Base-by-base conservation (phyloP, 2,888 invertebrate genomes). In the Scaptomyza polygonia region DNA sequence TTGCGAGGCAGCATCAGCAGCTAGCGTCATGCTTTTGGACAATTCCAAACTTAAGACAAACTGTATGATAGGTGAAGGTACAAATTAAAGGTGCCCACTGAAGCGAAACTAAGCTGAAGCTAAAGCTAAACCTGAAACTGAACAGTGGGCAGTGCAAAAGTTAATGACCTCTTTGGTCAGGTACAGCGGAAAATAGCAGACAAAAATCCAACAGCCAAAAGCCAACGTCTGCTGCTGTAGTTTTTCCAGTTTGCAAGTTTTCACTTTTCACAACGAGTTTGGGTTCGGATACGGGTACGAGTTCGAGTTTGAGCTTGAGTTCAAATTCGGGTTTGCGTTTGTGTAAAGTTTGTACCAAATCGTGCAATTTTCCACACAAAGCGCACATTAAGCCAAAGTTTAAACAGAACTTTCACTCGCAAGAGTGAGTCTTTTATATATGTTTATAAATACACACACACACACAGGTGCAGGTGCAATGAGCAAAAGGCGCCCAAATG, bases 201-300 rank as follows among this genome's bases (percentile, higher is more conserved):
- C 59, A 54, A 29, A 58, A 58, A 49, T 67, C 59, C 64, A 70
- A 40, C 61, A n/a, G n/a, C n/a, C n/a, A n/a, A n/a, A 58, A 49
- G 71, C 59, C 64, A 70, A 40, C 61, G 18, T 36, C 34, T 36
- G 39, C 34, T 30, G 47, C 62, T 59, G 69, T 72, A 75, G 88
- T 79, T 79, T 82, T 85, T 82, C 82, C 79, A 87, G 82, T 79
- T 87, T 77, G 75, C 67, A 67, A 58, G 83, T 84, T 84, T 84
- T 84, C 84, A 84, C 84, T 84, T 84, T 84, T 87, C 79, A 77
- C 84, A 86, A 82, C 80, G 62, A 42, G 85, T 79, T 79, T 57
- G 57, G 21, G 36, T 34, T n/a, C 18, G 18, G 16, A 25, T 66
- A 52, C 36, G 45, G 4, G 21, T 21, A 40, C 27, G 16, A n/a